Evolutionary conservation across 2,888 invertebrate species (phyloP), one percentile per base, ranked within the genome.

Genomic region (Taenaris catops): DNA sequence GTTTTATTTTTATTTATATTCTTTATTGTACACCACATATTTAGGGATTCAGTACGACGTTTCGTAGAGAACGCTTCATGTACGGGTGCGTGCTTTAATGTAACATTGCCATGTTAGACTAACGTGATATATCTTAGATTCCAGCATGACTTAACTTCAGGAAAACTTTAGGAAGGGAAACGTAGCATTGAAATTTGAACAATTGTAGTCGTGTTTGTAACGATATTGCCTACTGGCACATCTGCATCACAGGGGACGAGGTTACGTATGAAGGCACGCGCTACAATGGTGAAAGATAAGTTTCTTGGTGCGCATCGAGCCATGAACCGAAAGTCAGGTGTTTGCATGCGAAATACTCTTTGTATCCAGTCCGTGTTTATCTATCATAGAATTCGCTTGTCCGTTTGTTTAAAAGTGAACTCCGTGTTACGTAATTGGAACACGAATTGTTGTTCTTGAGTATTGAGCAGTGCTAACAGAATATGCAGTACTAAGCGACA

Each of bases 211-310:
- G n/a, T n/a, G n/a, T n/a, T n/a, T n/a, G n/a, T n/a, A n/a, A n/a
- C n/a, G n/a, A n/a, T n/a, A 9, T n/a, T 55, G 48, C 60, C 56
- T 53, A 65, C 25, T 62, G 56, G 44, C 58, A 45, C 55, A 46
- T 78, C 80, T 79, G 53, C 44, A 41, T 47, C 40, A 39, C 48
- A 37, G n/a, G 46, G 48, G 47, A 48, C 48, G 53, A 60, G 58
- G 64, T 70, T 67, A 67, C 64, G 64, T 59, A 53, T 59, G 55
- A 56, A 58, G 68, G 76, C 79, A 75, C 75, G 74, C 70, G 78
- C 79, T 68, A 84, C 86, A 86, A 86, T 86, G 84, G 86, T 86
- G 86, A 86, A 86, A 86, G 86, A 86, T 75, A 83, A 76, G 74
- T 83, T 76, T 72, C 83, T 75, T 86, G 83, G 74, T 78, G 86